Evolutionary conservation across 2,888 invertebrate genomes (phyloP).

Genomic region (Zhengitettix transpicula): DNA sequence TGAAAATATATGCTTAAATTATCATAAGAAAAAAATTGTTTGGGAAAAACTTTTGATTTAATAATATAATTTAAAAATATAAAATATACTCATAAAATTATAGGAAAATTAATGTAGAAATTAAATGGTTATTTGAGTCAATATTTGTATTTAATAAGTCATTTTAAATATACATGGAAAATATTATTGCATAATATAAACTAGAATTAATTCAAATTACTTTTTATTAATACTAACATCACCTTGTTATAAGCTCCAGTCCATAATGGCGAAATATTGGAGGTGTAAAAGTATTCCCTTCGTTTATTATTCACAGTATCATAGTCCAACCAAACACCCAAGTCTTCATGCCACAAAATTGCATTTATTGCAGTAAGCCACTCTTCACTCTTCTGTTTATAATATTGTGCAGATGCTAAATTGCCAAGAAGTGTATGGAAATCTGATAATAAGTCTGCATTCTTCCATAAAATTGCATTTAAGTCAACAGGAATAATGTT

Average conservation of each 20-base stretch:
- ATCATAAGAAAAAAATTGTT: no score
- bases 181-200: no score
- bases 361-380: slow-evolving; percentile 45
- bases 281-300: slow-evolving; percentile 50
- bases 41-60: no score
- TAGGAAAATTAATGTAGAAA: no score
- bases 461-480: slow-evolving; percentile 57
- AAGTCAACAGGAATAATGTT: slow-evolving; percentile 66
- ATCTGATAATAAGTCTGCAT: slow-evolving; percentile 48
- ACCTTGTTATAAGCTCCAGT: slow-evolving; percentile 35
- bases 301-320: slow-evolving; percentile 37
- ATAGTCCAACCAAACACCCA: slow-evolving; percentile 69
- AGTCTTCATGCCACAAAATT: slow-evolving; percentile 57
- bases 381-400: slow-evolving; percentile 33
- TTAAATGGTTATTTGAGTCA: no score
- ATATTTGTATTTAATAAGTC: no score
- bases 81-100: no score
- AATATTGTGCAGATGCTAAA: slow-evolving; percentile 32
- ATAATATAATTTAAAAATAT: no score
- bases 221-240: no score
- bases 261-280: slow-evolving; percentile 62
- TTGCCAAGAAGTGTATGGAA: slow-evolving; percentile 40
- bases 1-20: no score
- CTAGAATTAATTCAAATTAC: no score
- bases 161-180: no score